Percentiles rank a stretch among this genome's conserved stretches.
Conservation (phyloP, 2,113 vertebrate species). For the Pomatostomus ruficeps region DNA sequence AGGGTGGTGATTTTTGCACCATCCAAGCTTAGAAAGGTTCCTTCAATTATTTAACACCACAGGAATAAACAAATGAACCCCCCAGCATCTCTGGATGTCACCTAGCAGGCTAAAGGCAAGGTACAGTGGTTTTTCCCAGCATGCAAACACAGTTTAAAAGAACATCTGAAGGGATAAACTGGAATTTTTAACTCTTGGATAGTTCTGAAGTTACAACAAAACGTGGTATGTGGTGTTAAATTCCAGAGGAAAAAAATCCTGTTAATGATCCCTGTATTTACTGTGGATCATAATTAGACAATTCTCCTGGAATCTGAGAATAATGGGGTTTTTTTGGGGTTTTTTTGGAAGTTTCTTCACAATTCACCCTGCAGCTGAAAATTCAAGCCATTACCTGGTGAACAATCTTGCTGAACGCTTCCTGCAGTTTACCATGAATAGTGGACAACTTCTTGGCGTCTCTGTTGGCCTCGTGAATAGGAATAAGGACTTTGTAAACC, state of each 20-base stretch:
- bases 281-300: neutral
- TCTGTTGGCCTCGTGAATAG: constrained; percentile 95
- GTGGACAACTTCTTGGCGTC: constrained; percentile 96
- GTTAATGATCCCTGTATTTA: neutral
- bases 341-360: neutral
- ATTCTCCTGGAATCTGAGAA: neutral
- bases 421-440: constrained; percentile 99
- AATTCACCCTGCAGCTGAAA: constrained; percentile 1
- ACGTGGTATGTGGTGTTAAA: neutral
- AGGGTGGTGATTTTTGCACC: neutral
- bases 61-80: neutral
- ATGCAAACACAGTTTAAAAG: constrained; percentile 31
- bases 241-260: neutral
- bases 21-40: neutral
- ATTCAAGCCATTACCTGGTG: constrained; percentile 87
- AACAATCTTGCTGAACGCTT: constrained; percentile 98
- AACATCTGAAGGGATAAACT: neutral
- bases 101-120: neutral
- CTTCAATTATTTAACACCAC: neutral
- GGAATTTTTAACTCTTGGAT: neutral
- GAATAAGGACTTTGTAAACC: constrained; percentile 98
- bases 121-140: neutral
- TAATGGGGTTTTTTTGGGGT: neutral
- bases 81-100: neutral
- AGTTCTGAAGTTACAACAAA: neutral